Evolutionary conservation across 2,113 vertebrate species (phyloP), one percentile per base, ranked within the genome.

Genomic region (Tor tambroides): DNA sequence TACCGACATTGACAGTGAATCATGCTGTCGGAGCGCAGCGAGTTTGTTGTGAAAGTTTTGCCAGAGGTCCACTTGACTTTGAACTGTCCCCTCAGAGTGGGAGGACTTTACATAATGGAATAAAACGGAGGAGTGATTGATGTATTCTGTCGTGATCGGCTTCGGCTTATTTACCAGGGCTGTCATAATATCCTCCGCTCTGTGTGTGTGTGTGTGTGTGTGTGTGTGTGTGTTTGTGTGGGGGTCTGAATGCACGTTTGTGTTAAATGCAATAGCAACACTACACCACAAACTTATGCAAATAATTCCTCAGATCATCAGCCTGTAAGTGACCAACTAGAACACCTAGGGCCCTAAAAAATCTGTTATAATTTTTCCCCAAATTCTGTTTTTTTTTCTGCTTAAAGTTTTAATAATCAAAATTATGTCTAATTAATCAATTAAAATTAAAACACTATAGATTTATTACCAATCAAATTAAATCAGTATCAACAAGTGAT

Each of bases 51-150:
- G n/a, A 35, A 78, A 87, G 88, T 84, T 86, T 90, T 56, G 23
- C 71, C 78, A 54, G 54, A 54, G 83, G 59, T 87, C 28, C 17
- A 26, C 41, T 89, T 93, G 90, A 87, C 89, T 90, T 90, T 87
- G 81, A 93, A 89, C 78, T 84, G 91, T 85, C 90, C 86, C 89
- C 87, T 86, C 85, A 51, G 79, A 38, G 82, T 85, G 80, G 41
- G 87, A 38, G 63, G 87, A 83, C 90, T 71, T 84, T 84, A 87
- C 88, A 41, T 54, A 85, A 93, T 88, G 85, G 88, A 88, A 91
- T 91, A 90, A 80, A 83, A 76, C 85, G 38, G 49, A 90, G 77
- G 54, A 59, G 76, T 90, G 93, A 94, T 91, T 92, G 92, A 94
- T 93, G 89, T 51, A 80, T 76, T 89, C 90, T 89, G 86, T 91